Base-by-base conservation (phyloP, 2,113 vertebrate species). In the Oxyruncus cristatus region DNA sequence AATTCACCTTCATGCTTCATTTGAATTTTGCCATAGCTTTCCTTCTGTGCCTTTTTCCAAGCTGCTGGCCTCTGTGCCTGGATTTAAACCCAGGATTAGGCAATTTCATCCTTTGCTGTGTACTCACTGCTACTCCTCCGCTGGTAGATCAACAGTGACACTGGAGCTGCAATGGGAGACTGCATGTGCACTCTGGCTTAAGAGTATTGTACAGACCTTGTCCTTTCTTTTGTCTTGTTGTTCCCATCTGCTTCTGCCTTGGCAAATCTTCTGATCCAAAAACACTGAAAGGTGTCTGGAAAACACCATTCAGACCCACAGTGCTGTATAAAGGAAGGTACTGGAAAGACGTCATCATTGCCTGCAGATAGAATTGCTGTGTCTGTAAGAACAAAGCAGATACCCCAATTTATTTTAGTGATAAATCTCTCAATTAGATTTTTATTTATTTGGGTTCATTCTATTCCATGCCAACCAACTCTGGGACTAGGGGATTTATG, bases 1-100 rank as follows among this genome's bases (percentile, higher is more conserved):
- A 1, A 35, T 50, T 96, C 83, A 84, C 82, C 76, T 93, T 96
- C 85, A 95, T 61, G 82, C 71, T 83, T 78, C 39, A 58, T 88
- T 85, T 91, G 32, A 84, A 58, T 89, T 35, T 56, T 58, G 42
- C 77, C 50, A 26, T 14, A 35, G 75, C 23, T 74, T 83, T 70
- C 33, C 59, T 76, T 58, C 59, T 49, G 28, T 83, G 50, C 21
- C 33, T 70, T 63, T 59, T 83, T 82, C 76, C 63, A 85, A 88
- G 55, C 82, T 83, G 63, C 75, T 90, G 78, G 32, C 41, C 44
- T 56, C 58, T 73, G 3, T 14, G 1, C 35, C 52, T 92, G 90
- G 77, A 46, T 4, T 85, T 71, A 24, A 1, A 46, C 71, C 74
- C 83, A 49, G n/a, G n/a, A n/a, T 68, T 78, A 67, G 37, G 47